A percentile compares a stretch with the other conserved stretches of the same genome.
Evolutionary conservation across 2,888 invertebrate genomes (phyloP).

Genomic region (Limnephilus marmoratus): DNA sequence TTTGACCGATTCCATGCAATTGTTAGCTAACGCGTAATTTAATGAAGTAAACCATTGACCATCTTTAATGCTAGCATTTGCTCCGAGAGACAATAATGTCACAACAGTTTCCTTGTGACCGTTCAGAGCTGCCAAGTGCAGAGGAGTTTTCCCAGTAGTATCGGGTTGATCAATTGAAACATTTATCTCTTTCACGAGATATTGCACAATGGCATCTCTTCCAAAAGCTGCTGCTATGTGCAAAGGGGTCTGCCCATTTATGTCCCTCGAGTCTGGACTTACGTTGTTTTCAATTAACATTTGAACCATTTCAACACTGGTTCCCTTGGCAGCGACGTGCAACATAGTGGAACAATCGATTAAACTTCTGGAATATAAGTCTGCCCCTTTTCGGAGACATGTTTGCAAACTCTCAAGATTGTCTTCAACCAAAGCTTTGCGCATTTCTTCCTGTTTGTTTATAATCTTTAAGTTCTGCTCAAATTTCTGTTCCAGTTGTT

Average conservation of each 20-base stretch:
- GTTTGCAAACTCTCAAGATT: neutral
- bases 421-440: neutral
- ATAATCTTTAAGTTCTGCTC: neutral
- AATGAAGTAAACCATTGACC: neutral
- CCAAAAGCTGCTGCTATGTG: slow-evolving; percentile 27
- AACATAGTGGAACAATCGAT: neutral
- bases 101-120: slow-evolving; percentile 26
- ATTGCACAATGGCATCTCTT: neutral
- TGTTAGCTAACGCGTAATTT: neutral
- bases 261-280: neutral
- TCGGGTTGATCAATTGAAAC: neutral
- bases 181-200: neutral
- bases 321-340: neutral
- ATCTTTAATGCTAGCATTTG: neutral
- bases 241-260: slow-evolving; percentile 21
- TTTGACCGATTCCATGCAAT: neutral
- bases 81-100: neutral
- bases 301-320: neutral
- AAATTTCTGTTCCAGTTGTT: slow-evolving; percentile 26
- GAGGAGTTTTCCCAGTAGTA: neutral
- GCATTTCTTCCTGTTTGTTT: neutral
- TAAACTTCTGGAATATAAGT: neutral
- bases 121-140: neutral
- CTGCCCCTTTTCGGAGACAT: neutral
- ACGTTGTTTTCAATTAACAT: neutral